phyloP scores from a whole-genome alignment of 2,113 vertebrate genomes.

The Tichodroma muraria region DNA sequence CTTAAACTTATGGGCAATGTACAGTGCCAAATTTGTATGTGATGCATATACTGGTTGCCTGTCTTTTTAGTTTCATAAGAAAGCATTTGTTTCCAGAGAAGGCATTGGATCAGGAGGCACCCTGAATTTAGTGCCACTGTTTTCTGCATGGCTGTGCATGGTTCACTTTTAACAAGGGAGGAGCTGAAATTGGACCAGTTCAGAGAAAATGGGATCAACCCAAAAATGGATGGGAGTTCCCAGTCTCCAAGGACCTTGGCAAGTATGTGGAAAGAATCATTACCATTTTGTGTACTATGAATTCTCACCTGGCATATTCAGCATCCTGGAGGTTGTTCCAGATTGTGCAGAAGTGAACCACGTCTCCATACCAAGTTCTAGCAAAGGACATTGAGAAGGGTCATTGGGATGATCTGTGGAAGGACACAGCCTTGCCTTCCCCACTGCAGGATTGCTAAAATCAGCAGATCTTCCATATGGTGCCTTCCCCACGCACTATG shows the following conservation, averaged over 20 bases:
- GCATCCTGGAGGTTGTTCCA: neutral
- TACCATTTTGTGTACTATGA: neutral
- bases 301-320: neutral
- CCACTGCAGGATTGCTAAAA: neutral
- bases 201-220: neutral
- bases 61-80: neutral
- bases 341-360: neutral
- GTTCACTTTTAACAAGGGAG: neutral
- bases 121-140: neutral
- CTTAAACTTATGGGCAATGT: neutral
- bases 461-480: neutral
- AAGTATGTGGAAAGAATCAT: neutral
- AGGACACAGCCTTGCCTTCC: neutral
- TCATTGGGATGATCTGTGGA: neutral
- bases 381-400: neutral
- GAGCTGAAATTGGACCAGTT: neutral
- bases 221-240: neutral
- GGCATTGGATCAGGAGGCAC: neutral
- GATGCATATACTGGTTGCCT: neutral
- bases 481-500: fast-evolving
- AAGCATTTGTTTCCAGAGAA: neutral
- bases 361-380: neutral
- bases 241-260: neutral
- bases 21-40: neutral
- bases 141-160: neutral